Evolutionary conservation across 30 jellyfish, hydroid and myxozoan species (phyloP).

Genomic region (Sanderia malayensis): DNA sequence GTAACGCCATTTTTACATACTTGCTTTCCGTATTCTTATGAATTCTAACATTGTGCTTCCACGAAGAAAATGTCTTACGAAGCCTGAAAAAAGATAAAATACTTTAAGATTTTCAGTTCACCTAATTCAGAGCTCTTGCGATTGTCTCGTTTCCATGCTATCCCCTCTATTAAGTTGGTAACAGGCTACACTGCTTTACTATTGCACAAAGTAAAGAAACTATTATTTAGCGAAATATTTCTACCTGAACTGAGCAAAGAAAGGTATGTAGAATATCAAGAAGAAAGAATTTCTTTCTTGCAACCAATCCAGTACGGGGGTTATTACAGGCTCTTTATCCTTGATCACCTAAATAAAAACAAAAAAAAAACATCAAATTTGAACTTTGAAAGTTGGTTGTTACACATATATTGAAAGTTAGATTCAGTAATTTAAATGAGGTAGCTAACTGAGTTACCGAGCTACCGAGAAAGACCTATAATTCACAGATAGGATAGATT

Average conservation of each 20-base stretch:
- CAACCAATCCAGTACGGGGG: slow-evolving; percentile 78
- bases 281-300: slow-evolving; percentile 43
- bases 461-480: too few relatives aligned
- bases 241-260: slow-evolving; percentile 68
- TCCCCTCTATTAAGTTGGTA: background rate
- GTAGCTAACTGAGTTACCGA: too few relatives aligned
- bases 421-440: too few relatives aligned
- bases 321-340: slow-evolving; percentile 38
- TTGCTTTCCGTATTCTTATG: slow-evolving; percentile 34
- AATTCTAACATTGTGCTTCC: slow-evolving; percentile 65
- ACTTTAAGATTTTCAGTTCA: background rate
- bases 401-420: too few relatives aligned
- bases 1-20: slow-evolving; percentile 10
- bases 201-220: background rate
- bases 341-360: slow-evolving; percentile 45
- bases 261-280: slow-evolving; percentile 39
- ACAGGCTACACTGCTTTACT: background rate
- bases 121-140: background rate
- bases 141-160: background rate
- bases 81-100: too few relatives aligned
- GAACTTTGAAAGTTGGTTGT: too few relatives aligned
- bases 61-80: slow-evolving; percentile 35
- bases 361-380: too few relatives aligned
- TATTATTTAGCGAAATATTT: background rate
- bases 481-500: too few relatives aligned